These are phyloP conservation scores for Chrosomus eos DNA, from an alignment of 2,797 vertebrate genomes.

Conservation along the genomic window DNA sequence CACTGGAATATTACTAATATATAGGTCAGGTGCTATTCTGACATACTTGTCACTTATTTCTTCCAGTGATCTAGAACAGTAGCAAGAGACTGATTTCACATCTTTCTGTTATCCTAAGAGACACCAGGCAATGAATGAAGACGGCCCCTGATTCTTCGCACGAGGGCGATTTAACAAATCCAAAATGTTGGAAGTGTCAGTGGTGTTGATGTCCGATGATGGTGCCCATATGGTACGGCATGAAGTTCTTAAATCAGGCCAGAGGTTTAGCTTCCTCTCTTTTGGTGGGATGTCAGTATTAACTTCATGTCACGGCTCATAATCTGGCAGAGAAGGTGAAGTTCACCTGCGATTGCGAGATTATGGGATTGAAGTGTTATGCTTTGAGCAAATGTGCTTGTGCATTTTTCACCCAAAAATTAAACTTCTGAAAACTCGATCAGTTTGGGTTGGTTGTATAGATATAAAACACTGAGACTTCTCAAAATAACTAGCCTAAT, in stretches of 20 bases:
- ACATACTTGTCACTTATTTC: slow-evolving; percentile 16
- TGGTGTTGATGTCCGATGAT: slow-evolving; percentile 49
- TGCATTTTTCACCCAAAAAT: not conserved
- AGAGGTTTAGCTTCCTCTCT: slow-evolving; percentile 31
- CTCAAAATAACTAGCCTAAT: no score
- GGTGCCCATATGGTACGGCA: slow-evolving; percentile 63
- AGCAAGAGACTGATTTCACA: not conserved
- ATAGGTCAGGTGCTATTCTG: slow-evolving; percentile 34
- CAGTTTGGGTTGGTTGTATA: not conserved
- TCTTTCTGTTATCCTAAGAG: not conserved
- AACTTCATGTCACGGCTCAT: not conserved
- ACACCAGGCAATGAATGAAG: slow-evolving; percentile 12
- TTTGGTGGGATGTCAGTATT: slow-evolving; percentile 23
- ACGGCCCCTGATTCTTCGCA: slow-evolving; percentile 38
- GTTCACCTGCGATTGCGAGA: not conserved
- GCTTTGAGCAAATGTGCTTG: not conserved
- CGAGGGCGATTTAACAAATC: slow-evolving; percentile 30
- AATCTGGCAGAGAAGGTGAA: slow-evolving; percentile 56
- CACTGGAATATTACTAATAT: slow-evolving; percentile 24
- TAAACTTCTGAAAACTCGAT: not conserved
- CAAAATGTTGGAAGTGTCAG: slow-evolving; percentile 25
- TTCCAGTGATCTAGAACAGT: slow-evolving; percentile 3
- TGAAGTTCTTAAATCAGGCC: slow-evolving; percentile 66
- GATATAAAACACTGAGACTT: no score
- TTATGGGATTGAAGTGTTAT: not conserved